A percentile compares a stretch with the other conserved stretches of the same genome.
These are phyloP conservation scores for Callionymus lyra DNA, from an alignment of 2,113 vertebrate species.

Conservation along the genomic window DNA sequence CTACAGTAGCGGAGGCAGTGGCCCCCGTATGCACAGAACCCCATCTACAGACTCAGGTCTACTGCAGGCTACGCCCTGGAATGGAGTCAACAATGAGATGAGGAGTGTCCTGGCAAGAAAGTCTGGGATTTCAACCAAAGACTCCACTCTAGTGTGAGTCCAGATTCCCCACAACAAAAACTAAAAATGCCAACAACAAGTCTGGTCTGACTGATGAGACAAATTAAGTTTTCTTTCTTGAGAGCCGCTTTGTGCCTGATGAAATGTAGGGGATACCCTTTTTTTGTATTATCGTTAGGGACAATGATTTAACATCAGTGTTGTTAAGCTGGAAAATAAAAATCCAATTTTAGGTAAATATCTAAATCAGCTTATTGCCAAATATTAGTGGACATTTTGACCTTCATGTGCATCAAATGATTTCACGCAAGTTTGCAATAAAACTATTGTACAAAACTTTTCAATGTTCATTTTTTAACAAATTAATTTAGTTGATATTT, in stretches of 20 bases:
- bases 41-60: constrained; percentile 62
- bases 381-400: constrained; percentile 20
- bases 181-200: no score
- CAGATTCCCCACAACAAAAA: neutral
- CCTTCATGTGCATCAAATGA: constrained; percentile 14
- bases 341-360: neutral
- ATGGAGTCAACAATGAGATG: constrained; percentile 74
- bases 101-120: constrained; percentile 67
- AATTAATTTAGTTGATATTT: no score
- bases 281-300: no score
- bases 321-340: neutral
- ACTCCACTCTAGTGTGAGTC: constrained; percentile 82
- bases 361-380: constrained; percentile 3
- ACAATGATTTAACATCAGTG: no score
- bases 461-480: no score
- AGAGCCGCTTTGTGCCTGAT: no score
- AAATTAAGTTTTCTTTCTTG: no score
- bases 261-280: no score
- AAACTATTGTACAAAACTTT: no score
- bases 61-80: constrained; percentile 73
- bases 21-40: constrained; percentile 58
- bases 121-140: constrained; percentile 63
- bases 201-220: no score
- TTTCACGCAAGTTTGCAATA: constrained; percentile 17
- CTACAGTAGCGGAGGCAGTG: constrained; percentile 43